A percentile compares a stretch with the other conserved stretches of the same genome.
Evolutionary conservation across 2,797 vertebrate species (phyloP).

Genomic region (Sebastes jordani): DNA sequence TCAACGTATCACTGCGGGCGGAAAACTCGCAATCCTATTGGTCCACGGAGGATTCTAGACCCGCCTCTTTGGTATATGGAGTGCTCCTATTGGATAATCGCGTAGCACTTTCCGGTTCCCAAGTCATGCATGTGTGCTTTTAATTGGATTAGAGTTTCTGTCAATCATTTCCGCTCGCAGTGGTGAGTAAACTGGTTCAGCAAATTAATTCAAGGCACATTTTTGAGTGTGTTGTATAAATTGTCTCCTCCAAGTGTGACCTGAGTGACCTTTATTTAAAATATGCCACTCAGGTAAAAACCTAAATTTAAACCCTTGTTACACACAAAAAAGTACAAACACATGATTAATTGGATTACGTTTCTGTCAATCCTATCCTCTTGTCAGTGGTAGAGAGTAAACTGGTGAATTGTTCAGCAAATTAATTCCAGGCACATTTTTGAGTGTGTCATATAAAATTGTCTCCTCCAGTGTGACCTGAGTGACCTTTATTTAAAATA

Average conservation of each 20-base stretch:
- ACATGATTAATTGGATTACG: too few relatives aligned
- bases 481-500: conserved; percentile 28
- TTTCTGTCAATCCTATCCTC: accelerated
- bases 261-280: conserved; percentile 22
- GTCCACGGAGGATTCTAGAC: conserved; percentile 24
- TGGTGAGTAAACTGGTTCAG: conserved; percentile 1
- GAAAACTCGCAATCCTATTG: conserved; percentile 69
- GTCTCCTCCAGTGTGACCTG: conserved; percentile 18
- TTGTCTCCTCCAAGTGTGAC: conserved; percentile 23
- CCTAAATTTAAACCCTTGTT: neutral
- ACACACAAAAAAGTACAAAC: neutral
- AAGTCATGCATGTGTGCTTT: conserved; percentile 31
- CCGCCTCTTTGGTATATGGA: conserved; percentile 11
- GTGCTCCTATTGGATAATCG: conserved; percentile 60
- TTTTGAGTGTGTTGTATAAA: neutral
- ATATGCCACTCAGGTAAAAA: conserved; percentile 5
- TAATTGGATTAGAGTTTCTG: conserved; percentile 61
- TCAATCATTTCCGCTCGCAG: conserved; percentile 52
- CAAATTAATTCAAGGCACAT: conserved; percentile 39
- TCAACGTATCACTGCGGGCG: conserved; percentile 77
- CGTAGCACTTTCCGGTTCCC: conserved; percentile 48
- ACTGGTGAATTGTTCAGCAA: conserved; percentile 21
- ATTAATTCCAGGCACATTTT: conserved; percentile 40
- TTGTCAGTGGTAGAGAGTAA: too few relatives aligned
- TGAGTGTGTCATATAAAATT: neutral